Evolutionary conservation across 2,113 vertebrate genomes (phyloP), one percentile per base, ranked within the genome.

Genomic region (Clarias magur): DNA sequence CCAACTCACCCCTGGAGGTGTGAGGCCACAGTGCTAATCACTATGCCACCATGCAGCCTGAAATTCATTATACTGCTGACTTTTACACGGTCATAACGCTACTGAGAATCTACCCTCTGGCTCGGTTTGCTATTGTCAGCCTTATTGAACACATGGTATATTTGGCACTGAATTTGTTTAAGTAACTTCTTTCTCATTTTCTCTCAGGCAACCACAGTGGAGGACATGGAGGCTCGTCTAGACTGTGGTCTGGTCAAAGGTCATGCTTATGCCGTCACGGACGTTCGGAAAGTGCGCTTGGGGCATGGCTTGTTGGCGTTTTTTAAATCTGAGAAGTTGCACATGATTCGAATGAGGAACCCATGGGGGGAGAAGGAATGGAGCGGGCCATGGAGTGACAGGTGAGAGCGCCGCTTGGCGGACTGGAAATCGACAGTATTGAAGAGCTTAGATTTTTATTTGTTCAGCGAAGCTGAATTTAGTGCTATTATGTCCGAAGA

Each of bases 351-450:
- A 83, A 95, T 99, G 95, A 96, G 98, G 84, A 99, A 99, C 91
- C 98, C 98, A 0, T 99, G 97, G 98, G 98, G 98, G 0, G 94
- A 99, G 92, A 94, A 93, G 27, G 98, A 99, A 89, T 99, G 98
- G 98, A 99, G 95, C 0, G 98, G 98, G 12, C 94, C 97, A n/a
- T 99, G 98, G 98, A 99, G 98, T 0, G 98, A 99, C 95, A 97
- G 96, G 98, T 99, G 91, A 96, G 42, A 90, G 89, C 63, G 30
- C 59, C 72, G 63, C 3, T 17, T 79, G 30, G 21, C 80, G 72
- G 30, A 72, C 56, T 80, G 63, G 73, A 86, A 65, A 23, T 53
- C 27, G 27, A 54, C 2, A 12, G 42, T 17, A 72, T 72, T 38
- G 16, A 7, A 2, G 17, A 73, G 21, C 0, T 79, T 56, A 17